Base-by-base conservation (phyloP, 1,140 invertebrate genomes). In the Nephotettix cincticeps region DNA sequence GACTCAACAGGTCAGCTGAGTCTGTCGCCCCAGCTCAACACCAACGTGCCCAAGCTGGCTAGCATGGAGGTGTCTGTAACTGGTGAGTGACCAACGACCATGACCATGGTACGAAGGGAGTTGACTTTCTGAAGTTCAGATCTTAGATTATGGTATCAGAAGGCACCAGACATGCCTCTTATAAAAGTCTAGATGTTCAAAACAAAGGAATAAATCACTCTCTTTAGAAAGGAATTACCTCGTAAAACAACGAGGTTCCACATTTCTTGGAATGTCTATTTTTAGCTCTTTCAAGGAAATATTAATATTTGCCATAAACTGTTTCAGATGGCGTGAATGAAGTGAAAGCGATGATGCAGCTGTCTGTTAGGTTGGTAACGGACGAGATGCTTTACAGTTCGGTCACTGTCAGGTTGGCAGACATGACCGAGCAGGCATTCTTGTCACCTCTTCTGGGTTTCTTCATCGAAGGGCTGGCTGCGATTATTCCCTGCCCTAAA, bases 361-460 rank as follows among this genome's bases (percentile, higher is more conserved):
- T 99, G 0, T 89, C 89, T 0, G 96, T 98, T 0, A 85, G 94
- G 1, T 81, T 98, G 1, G 95, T 99, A 23, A 97, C 96, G 0
- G 93, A 97, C 77, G 92, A 97, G 63, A 98, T 99, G 93, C 82
- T 99, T 0, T 90, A 91, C 72, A 97, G 97, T 80, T 97, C 95
- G 0, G 94, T 99, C 9, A 99, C 96, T 0, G 91, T 99, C 0
- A 86, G 96, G 29, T 80, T 99, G 0, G 92, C 94, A 76, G 93
- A 96, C 74, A 97, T 99, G 92, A 96, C 93, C 0, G 90, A 93
- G 45, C 92, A 96, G 76, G 91, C 91, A 0, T 99, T 99, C 80
- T 84, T 99, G 1, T 98, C 96, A 27, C 93, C 94, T 0, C 81
- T 98, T 1, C 85, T 96, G 2, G 88, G 90, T 21, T 95, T 94